Conservation (phyloP, 2,888 invertebrate genomes). For the Cryptophagus acutangulus region DNA sequence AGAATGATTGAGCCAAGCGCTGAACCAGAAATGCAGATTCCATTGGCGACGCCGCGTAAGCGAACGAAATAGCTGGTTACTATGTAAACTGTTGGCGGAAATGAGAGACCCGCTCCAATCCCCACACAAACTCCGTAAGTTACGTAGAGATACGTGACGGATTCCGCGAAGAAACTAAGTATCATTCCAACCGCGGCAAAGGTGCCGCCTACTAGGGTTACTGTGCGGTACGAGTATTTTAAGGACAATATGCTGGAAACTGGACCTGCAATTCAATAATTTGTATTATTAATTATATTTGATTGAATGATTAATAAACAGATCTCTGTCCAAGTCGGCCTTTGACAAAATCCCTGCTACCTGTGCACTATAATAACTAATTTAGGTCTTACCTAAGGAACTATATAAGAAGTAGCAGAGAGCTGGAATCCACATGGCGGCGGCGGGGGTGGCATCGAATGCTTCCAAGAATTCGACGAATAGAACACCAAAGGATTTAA, state of each 20-base stretch:
- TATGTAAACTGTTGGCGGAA: slow-evolving; percentile 86
- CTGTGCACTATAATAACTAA: no score
- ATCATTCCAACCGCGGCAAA: slow-evolving; percentile 82
- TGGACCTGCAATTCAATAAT: slow-evolving; percentile 60
- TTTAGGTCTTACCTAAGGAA: slow-evolving; percentile 64
- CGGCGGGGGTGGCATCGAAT: slow-evolving; percentile 66
- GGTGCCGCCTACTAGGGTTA: slow-evolving; percentile 76
- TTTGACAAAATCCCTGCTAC: no score
- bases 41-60: slow-evolving; percentile 76
- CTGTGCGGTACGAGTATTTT: slow-evolving; percentile 77
- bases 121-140: slow-evolving; percentile 82
- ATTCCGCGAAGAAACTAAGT: slow-evolving; percentile 73
- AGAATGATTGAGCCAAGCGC: slow-evolving; percentile 81
- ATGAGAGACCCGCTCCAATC: slow-evolving; percentile 77
- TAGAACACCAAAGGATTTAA: slow-evolving; percentile 83
- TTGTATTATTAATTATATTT: background rate
- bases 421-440: slow-evolving; percentile 81
- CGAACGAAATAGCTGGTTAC: slow-evolving; percentile 82
- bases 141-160: slow-evolving; percentile 72
- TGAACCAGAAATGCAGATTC: slow-evolving; percentile 83
- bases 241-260: slow-evolving; percentile 79
- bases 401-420: slow-evolving; percentile 84
- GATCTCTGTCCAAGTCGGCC: no score
- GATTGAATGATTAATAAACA: no score
- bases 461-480: slow-evolving; percentile 77